Percentiles rank a stretch among this genome's conserved stretches.
Conservation (phyloP, 2,888 invertebrate genomes). For the Meganola albula region DNA sequence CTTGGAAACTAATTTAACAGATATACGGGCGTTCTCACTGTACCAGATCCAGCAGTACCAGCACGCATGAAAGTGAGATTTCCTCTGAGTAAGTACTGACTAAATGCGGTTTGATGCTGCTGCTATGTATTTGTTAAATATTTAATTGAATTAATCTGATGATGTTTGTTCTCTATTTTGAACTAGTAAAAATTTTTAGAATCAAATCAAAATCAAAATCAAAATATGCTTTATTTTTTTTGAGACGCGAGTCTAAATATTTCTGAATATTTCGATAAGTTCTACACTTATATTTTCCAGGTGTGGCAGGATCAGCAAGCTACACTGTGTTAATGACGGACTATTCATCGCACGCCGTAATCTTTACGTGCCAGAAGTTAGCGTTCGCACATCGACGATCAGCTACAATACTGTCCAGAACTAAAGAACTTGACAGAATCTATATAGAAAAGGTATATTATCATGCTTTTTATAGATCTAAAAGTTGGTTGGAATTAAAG, state of each 20-base stretch:
- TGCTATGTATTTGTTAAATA: background rate
- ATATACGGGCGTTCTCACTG: constrained; percentile 83
- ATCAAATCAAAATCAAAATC: no score
- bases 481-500: no score
- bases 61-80: constrained; percentile 86
- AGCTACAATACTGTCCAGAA: constrained; percentile 88
- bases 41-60: constrained; percentile 80
- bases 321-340: constrained; percentile 87
- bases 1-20: constrained; percentile 39
- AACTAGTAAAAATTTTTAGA: no score
- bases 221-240: no score
- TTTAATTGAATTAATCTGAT: no score
- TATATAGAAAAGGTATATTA: constrained; percentile 80
- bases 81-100: constrained; percentile 83
- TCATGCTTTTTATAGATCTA: background rate
- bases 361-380: constrained; percentile 88
- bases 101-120: background rate
- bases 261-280: no score
- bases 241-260: no score
- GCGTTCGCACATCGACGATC: constrained; percentile 86
- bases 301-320: constrained; percentile 84
- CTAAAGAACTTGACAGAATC: constrained; percentile 82
- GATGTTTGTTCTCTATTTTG: no score
- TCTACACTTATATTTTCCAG: constrained; percentile 48
- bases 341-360: constrained; percentile 84